Base-by-base conservation (phyloP, 2,888 invertebrate species). In the Volucella bombylans region DNA sequence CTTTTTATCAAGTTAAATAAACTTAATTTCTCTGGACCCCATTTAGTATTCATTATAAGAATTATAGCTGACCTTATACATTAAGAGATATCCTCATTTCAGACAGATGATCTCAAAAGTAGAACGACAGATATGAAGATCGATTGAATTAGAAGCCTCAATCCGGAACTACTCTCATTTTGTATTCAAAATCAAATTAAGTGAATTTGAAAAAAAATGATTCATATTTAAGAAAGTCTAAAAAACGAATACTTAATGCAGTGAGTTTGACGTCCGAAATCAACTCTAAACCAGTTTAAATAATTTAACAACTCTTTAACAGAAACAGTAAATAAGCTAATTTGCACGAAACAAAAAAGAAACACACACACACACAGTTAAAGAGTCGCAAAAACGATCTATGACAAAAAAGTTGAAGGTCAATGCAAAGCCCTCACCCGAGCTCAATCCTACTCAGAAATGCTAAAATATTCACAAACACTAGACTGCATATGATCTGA, bases 391-490 rank as follows among this genome's bases (percentile, higher is more conserved):
- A 31, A 31, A 31, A 55, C 47, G 47, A 41, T 54, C 59, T 39
- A 15, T 38, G 31, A 41, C 1, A 57, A 76, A 38, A 45, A 41
- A 50, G 50, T 67, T 79, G 82, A 82, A 82, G 82, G 82, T 82
- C 82, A 79, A 80, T 57, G 47, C 64, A 64, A 49, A 82, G 49
- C 31, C 71, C 61, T 65, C 39, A 14, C 57, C 54, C 45, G 39
- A 62, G 11, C 43, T 15, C 4, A 67, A 55, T 14, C 77, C 72
- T 15, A 73, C 73, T 50, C 68, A 68, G 47, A 64, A 52, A 73
- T 69, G 72, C 57, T 39, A 72, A 82, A 55, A 62, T 82, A 79
- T 79, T 78, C 72, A 82, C 41, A 67, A 69, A 10, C 59, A 3
- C n/a, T 18, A 38, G 38, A 50, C 71, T 49, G 61, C 49, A 55